Percentiles rank a stretch among this genome's conserved stretches.
Conservation (phyloP, 2,888 invertebrate genomes). For the Tiliacea citrago region DNA sequence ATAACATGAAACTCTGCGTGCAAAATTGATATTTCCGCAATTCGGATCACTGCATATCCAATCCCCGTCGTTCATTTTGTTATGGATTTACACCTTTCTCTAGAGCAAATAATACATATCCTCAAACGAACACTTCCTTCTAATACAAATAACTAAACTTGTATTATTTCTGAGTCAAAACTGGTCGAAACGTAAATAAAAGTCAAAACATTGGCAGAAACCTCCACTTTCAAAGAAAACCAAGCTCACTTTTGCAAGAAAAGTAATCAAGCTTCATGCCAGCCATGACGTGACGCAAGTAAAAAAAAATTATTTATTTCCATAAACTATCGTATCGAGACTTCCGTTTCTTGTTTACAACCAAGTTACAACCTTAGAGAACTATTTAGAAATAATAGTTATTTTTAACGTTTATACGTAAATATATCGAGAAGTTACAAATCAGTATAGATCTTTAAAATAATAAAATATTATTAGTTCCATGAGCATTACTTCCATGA, state of each 20-base stretch:
- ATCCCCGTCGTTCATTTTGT: conserved; percentile 91
- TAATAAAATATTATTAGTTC: background rate
- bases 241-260: conserved; percentile 88
- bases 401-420: background rate
- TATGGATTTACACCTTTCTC: conserved; percentile 69
- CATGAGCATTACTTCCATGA: no score
- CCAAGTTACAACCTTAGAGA: conserved; percentile 24
- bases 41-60: conserved; percentile 92
- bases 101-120: conserved; percentile 71
- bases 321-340: conserved; percentile 47
- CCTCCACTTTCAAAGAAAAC: conserved; percentile 85
- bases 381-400: conserved; percentile 12
- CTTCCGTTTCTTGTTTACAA: conserved; percentile 59
- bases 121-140: conserved; percentile 62
- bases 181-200: conserved; percentile 82
- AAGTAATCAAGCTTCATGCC: conserved; percentile 87
- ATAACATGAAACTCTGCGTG: conserved; percentile 97
- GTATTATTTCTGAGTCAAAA: conserved; percentile 57
- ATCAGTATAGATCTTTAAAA: background rate
- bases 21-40: conserved; percentile 99
- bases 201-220: conserved; percentile 79
- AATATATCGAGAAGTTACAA: background rate
- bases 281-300: conserved; percentile 84
- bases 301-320: conserved; percentile 70
- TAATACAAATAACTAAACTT: conserved; percentile 68